These are phyloP conservation scores for Ectropis grisescens DNA, from an alignment of 1,140 invertebrate genomes.

Conservation along the genomic window DNA sequence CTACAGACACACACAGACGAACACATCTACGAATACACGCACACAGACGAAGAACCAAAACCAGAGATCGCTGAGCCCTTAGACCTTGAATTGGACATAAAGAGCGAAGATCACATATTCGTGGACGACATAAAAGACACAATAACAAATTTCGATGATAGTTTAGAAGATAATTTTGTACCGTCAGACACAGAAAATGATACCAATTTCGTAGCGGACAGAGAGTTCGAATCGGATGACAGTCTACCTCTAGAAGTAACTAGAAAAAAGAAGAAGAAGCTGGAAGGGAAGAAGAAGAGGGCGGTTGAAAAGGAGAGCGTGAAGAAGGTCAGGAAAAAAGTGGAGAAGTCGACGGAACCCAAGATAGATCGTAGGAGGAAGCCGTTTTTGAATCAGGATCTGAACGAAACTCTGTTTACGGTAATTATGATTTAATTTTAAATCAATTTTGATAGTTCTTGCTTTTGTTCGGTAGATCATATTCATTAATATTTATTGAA, in stretches of 20 bases:
- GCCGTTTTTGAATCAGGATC: slow-evolving; percentile 46
- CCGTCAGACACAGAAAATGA: slow-evolving; percentile 10
- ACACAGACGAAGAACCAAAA: too few species aligned
- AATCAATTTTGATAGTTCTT: too few species aligned
- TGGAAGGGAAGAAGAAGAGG: slow-evolving; percentile 6
- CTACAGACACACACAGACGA: slow-evolving; percentile 13
- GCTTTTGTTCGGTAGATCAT: too few species aligned
- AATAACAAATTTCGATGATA: slow-evolving; percentile 6
- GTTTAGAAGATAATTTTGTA: too few species aligned
- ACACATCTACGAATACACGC: slow-evolving; percentile 19
- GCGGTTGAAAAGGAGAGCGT: slow-evolving; percentile 3
- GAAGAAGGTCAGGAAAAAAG: slow-evolving; percentile 14
- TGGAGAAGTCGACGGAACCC: slow-evolving; percentile 23
- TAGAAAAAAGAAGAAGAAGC: slow-evolving; percentile 16
- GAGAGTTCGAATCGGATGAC: slow-evolving; percentile 19
- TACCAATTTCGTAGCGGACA: slow-evolving; percentile 4
- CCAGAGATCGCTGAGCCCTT: too few species aligned
- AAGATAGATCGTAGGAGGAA: slow-evolving; percentile 46
- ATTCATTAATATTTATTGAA: too few species aligned
- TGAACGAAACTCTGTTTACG: slow-evolving; percentile 48
- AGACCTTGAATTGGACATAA: slow-evolving; percentile 6
- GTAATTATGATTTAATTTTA: too few species aligned
- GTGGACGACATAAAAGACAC: background rate
- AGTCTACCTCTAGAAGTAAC: slow-evolving; percentile 26
- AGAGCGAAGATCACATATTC: slow-evolving; percentile 16